Evolutionary conservation across 2,888 invertebrate genomes (phyloP), one percentile per base, ranked within the genome.

Genomic region (Silvanus unidentatus): DNA sequence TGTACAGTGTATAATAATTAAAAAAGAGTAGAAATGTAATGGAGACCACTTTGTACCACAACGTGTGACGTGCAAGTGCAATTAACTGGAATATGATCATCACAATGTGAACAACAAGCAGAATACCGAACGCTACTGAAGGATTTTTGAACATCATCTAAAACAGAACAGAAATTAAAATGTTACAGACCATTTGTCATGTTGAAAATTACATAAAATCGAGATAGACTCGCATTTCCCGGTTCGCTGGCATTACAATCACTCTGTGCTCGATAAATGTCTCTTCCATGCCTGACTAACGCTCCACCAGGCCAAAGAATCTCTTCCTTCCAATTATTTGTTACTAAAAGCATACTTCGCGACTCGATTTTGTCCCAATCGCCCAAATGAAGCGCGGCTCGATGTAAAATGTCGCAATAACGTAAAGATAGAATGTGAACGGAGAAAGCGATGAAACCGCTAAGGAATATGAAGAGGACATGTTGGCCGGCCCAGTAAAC

Each of bases 31-130:
- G 75, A 47, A 94, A 78, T 3, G 90, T 82, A 59, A 94, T 78
- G 1, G 95, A 88, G 38, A 96, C 70, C 48, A 94, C 82, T 67
- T 92, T 88, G 73, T 95, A 90, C 97, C 97, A 98, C 58, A 93
- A 88, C 30, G 82, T 78, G 11, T 87, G 84, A 52, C 87, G 80
- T 57, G 89, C 78, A 9, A 97, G 73, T 27, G 92, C 75, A 42
- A 85, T 79, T 46, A 97, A 75, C 71, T 95, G 90, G 38, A 86
- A 76, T 1, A 85, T 68, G 38, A 96, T 82, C 16, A 88, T 72
- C 1, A 79, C 71, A 1, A 83, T 70, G 60, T 89, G 88, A 12
- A 91, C 70, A 12, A 81, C 79, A 16, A 94, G 77, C 41, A 92
- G 73, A 38, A 83, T 75, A 61, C 86, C 84, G 39, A 90, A 77